Conservation (phyloP, 2,113 vertebrate genomes). For the Symphodus melops region DNA sequence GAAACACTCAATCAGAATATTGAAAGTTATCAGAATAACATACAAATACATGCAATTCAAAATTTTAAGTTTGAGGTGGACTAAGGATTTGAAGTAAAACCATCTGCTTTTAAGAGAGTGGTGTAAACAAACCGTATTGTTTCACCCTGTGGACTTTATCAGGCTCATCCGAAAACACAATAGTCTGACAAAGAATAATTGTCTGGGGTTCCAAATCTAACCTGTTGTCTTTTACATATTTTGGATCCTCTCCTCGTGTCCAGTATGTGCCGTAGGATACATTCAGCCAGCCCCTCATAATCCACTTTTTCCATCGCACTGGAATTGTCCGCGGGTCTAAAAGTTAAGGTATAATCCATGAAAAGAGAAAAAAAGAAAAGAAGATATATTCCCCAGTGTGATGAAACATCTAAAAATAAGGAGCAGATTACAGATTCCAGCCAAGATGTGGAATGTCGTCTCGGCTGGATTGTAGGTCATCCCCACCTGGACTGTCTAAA, state of each 20-base stretch:
- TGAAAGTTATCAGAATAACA: neutral
- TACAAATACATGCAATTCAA: neutral
- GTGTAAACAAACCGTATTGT: neutral
- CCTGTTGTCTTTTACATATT: slow-evolving; percentile 50
- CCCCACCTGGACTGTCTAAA: slow-evolving; percentile 61
- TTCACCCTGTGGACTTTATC: neutral
- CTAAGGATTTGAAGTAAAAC: neutral
- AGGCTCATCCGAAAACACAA: neutral
- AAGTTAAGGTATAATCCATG: slow-evolving; percentile 40
- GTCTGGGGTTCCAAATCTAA: slow-evolving; percentile 31
- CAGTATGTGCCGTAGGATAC: slow-evolving; percentile 18
- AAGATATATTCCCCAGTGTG: neutral
- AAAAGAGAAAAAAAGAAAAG: slow-evolving; percentile 11
- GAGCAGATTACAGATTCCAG: neutral
- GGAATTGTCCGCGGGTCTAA: neutral
- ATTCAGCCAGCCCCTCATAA: slow-evolving; percentile 18
- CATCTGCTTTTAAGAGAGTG: too few species aligned
- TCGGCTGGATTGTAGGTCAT: slow-evolving; percentile 45
- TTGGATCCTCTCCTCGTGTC: slow-evolving; percentile 34
- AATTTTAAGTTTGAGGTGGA: neutral
- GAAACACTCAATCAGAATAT: neutral
- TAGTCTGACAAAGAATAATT: neutral
- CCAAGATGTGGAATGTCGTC: slow-evolving; percentile 12
- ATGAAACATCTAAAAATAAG: slow-evolving; percentile 7
- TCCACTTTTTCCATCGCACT: slow-evolving; percentile 45